Conservation (phyloP, 2,797 vertebrate species). For the Chromis chromis region DNA sequence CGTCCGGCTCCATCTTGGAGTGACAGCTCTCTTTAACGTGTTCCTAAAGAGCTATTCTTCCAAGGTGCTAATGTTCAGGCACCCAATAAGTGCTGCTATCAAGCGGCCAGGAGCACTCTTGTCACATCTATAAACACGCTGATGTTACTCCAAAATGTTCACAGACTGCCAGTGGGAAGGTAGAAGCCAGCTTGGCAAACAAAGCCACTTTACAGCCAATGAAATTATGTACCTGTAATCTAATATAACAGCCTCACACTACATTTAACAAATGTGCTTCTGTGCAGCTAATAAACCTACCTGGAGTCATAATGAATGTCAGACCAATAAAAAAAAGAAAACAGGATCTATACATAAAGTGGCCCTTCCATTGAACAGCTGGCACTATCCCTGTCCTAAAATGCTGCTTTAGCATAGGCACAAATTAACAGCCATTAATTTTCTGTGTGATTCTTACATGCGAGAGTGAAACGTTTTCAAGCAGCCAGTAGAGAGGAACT, state of each 20-base stretch:
- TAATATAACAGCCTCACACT: conserved; percentile 23
- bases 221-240: conserved; percentile 42
- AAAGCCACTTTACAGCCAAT: conserved; percentile 35
- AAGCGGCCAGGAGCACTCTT: conserved; percentile 51
- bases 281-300: conserved; percentile 27
- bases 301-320: conserved; percentile 11
- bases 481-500: neutral
- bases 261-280: conserved; percentile 15
- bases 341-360: conserved; percentile 9
- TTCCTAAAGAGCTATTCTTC: conserved; percentile 66
- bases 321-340: conserved; percentile 11
- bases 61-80: conserved; percentile 60
- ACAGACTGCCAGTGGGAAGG: conserved; percentile 11
- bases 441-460: neutral
- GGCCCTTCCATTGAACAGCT: conserved; percentile 5
- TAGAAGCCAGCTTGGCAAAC: conserved; percentile 35
- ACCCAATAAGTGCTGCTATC: conserved; percentile 64
- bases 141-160: conserved; percentile 56
- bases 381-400: neutral
- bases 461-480: neutral
- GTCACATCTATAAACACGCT: conserved; percentile 64
- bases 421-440: conserved; percentile 13
- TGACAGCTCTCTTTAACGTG: conserved; percentile 61
- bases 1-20: conserved; percentile 45
- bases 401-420: neutral